Evolutionary conservation across 92 coral and sea anemone species (phyloP), one percentile per base, ranked within the genome.

Genomic region (Porites rus): DNA sequence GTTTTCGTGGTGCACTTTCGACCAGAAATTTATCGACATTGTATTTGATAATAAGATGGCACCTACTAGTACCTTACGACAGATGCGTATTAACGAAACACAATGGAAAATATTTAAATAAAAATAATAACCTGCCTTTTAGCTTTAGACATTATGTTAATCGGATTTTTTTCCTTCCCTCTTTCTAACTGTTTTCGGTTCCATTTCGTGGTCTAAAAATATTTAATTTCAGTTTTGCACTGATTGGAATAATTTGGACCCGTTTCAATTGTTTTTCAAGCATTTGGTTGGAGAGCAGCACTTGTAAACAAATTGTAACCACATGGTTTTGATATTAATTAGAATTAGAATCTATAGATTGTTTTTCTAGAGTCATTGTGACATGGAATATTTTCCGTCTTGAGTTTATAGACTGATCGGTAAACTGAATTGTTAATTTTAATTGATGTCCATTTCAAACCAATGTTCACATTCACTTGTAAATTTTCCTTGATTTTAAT

Each of bases 241-340:
- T 38, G 80, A 72, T 62, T 62, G 25, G 14, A 60, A 38, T 77
- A 54, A 77, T 77, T 50, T 60, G 81, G 81, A 53, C 87, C 10
- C 53, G 8, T 83, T 83, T 83, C 52, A 71, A 54, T 25, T 56
- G 38, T 51, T 14, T 52, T 52, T 22, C 61, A 56, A 10, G 22
- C 38, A 75, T 84, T 84, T 75, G 88, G 31, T n/a, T 28, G 65
- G 82, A 74, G 75, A 84, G 75, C 79, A 85, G 54, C 77, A 88
- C 75, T 82, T 62, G 86, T 86, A 78, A 91, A 93, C 96, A 94
- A 91, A 81, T 90, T 92, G 46, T 38, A 38, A 90, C 96, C 98
- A 92, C 98, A 94, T 94, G 98, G 88, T 90, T 89, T 77, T 87
- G 91, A 87, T 77, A 86, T 91, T 83, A 83, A 83, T 73, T 74